Conservation (phyloP, 2,888 invertebrate genomes). For the Diachrysia chrysitis region DNA sequence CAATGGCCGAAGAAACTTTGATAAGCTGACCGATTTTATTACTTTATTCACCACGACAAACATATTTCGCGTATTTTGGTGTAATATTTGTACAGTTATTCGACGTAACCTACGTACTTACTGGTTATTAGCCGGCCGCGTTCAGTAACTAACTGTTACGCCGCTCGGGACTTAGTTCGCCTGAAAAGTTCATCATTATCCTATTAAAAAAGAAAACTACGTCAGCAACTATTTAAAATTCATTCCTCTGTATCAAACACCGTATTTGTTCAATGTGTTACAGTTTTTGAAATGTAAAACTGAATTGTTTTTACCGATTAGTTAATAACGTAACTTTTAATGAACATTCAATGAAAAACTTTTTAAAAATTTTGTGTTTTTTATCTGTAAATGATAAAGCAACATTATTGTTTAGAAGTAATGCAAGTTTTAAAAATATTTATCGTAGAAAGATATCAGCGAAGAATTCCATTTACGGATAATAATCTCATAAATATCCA, state of each 20-base stretch:
- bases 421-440: background rate
- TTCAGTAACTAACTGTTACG: background rate
- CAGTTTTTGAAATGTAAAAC: background rate
- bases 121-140: background rate
- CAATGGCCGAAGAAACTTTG: constrained; percentile 64
- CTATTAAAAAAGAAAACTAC: constrained; percentile 2
- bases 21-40: constrained; percentile 68
- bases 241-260: background rate
- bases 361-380: background rate
- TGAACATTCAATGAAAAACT: background rate
- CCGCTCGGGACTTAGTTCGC: constrained; percentile 4
- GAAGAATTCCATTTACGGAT: background rate
- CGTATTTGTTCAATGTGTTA: background rate
- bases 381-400: background rate
- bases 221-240: background rate
- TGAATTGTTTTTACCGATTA: background rate
- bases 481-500: background rate
- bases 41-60: constrained; percentile 50
- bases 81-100: background rate
- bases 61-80: constrained; percentile 33
- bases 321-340: background rate
- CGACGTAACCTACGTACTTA: background rate
- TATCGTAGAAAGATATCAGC: too few species aligned
- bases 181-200: constrained; percentile 2
- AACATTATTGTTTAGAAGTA: background rate